A percentile compares a stretch with the other conserved stretches of the same genome.
phyloP scores from a whole-genome alignment of 2,888 invertebrate genomes.

The Drosophila villosipedis region DNA sequence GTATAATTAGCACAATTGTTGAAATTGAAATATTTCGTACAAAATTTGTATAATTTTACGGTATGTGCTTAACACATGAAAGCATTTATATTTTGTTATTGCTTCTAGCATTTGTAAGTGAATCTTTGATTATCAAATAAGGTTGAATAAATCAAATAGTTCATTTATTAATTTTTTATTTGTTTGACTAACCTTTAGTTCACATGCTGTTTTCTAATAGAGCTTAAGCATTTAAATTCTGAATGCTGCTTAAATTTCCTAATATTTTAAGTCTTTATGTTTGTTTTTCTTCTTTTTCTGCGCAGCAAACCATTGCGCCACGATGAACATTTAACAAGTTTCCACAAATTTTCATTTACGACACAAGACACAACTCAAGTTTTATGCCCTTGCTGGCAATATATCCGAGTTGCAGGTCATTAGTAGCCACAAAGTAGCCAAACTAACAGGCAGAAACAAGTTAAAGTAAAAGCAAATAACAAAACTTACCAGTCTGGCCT shows the following conservation, averaged over 20 bases:
- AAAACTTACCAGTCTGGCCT: conserved; percentile 35
- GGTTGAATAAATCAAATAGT: not conserved
- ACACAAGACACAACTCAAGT: conserved; percentile 21
- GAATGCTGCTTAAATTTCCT: not conserved
- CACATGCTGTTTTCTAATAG: not conserved
- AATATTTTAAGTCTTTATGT: not conserved
- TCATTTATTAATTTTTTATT: not conserved
- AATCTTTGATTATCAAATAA: not conserved
- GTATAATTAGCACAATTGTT: not conserved
- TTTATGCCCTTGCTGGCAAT: conserved; percentile 34
- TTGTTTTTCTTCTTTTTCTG: not conserved
- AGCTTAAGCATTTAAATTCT: not conserved
- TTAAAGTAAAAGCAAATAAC: conserved; percentile 29
- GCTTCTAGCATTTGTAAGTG: not conserved
- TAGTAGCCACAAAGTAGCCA: conserved; percentile 54
- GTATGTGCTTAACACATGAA: too few relatives aligned
- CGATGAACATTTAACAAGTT: conserved; percentile 2
- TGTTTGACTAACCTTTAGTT: not conserved
- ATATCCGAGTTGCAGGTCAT: conserved; percentile 61
- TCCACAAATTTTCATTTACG: conserved; percentile 18
- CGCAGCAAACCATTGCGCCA: not conserved
- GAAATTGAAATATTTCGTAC: not conserved
- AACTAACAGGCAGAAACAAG: conserved; percentile 17
- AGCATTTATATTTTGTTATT: not conserved
- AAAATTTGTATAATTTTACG: not conserved